Conservation (phyloP, 1,140 invertebrate species). For the Hormaphis cornu region DNA sequence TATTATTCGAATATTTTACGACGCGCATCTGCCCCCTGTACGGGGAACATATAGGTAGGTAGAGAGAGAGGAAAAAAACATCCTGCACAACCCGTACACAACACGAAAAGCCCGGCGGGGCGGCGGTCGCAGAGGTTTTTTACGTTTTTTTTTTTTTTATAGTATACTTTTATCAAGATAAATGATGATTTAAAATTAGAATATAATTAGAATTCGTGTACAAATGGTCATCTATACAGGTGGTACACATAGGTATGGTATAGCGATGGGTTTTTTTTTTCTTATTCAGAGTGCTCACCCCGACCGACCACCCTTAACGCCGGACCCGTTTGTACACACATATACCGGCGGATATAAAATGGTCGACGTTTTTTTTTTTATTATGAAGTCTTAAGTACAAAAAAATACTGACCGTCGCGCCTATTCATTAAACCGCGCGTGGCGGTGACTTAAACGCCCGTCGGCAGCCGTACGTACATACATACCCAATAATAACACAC, state of each 20-base stretch:
- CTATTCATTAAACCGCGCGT: slow-evolving; percentile 26
- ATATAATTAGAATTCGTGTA: slow-evolving; percentile 31
- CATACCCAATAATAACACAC: neutral
- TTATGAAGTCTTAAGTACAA: slow-evolving; percentile 11
- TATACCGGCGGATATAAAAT: slow-evolving; percentile 11
- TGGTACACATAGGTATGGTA: neutral
- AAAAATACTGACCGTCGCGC: neutral
- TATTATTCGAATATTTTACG: slow-evolving; percentile 20
- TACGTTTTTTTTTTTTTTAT: neutral
- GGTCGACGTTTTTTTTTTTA: neutral
- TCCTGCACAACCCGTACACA: neutral
- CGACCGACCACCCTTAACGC: slow-evolving; percentile 24
- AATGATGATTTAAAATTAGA: slow-evolving; percentile 33
- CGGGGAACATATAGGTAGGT: neutral
- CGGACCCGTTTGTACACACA: neutral
- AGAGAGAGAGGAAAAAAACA: neutral
- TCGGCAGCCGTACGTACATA: neutral
- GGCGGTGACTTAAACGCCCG: slow-evolving; percentile 21
- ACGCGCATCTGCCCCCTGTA: slow-evolving; percentile 6
- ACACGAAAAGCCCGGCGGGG: slow-evolving; percentile 29
- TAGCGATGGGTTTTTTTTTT: slow-evolving; percentile 19
- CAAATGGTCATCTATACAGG: slow-evolving; percentile 12
- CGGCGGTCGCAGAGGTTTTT: slow-evolving; percentile 13
- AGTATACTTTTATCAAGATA: slow-evolving; percentile 32
- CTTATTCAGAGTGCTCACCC: slow-evolving; percentile 18